A percentile compares a stretch with the other conserved stretches of the same genome.
Conservation (phyloP, 2,888 invertebrate genomes). For the Coleophora flavipennella region DNA sequence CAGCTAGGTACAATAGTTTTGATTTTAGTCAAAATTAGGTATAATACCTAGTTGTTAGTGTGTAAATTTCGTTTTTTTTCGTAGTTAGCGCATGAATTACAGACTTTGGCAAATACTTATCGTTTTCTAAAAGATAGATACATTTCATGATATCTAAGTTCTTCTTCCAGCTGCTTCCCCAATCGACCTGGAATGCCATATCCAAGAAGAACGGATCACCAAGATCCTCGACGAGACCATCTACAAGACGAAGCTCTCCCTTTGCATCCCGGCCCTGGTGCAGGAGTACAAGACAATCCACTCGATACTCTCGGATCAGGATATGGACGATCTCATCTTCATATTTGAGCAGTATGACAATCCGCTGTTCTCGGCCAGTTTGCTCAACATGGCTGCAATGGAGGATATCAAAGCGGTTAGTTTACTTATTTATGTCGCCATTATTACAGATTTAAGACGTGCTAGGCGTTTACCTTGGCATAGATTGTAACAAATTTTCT, state of each 20-base stretch:
- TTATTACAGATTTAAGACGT: too few species aligned
- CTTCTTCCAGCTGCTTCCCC: constrained; percentile 40
- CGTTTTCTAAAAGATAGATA: too few species aligned
- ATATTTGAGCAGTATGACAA: constrained; percentile 64
- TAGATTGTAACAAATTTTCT: too few species aligned
- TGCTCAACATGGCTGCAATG: constrained; percentile 48
- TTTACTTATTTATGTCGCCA: constrained; percentile 3
- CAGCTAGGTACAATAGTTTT: too few species aligned
- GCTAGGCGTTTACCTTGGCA: too few species aligned
- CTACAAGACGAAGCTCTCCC: constrained; percentile 56
- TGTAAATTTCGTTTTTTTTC: too few species aligned
- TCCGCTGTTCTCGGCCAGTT: constrained; percentile 45
- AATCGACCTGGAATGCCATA: constrained; percentile 65
- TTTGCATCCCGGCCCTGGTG: constrained; percentile 48
- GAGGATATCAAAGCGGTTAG: constrained; percentile 53
- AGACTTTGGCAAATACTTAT: too few species aligned
- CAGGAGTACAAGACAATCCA: constrained; percentile 44
- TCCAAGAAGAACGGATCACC: constrained; percentile 68
- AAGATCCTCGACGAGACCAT: constrained; percentile 64
- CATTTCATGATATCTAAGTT: too few species aligned
- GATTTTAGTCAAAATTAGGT: too few species aligned
- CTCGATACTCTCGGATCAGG: constrained; percentile 31
- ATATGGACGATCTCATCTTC: constrained; percentile 53
- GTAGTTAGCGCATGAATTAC: too few species aligned
- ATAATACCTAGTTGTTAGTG: too few species aligned